A percentile compares a stretch with the other conserved stretches of the same genome.
phyloP scores from a whole-genome alignment of 2,888 invertebrate genomes.

The Harmothoe impar region DNA sequence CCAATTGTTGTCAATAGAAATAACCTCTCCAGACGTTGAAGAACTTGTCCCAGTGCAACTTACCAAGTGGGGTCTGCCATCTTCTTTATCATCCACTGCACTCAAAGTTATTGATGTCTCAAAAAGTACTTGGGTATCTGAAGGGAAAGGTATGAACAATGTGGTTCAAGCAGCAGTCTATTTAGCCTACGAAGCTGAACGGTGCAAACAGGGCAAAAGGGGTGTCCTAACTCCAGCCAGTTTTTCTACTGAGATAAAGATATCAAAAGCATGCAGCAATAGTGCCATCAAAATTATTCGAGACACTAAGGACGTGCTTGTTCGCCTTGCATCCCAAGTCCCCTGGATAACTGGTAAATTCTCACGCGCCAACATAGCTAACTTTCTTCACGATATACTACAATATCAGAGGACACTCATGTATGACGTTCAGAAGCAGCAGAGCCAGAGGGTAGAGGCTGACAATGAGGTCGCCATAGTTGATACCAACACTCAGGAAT shows the following conservation, averaged over 20 bases:
- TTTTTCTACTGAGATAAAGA: background rate
- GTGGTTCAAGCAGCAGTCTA: background rate
- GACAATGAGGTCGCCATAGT: background rate
- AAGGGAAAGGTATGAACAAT: background rate
- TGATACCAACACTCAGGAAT: background rate
- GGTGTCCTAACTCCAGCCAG: background rate
- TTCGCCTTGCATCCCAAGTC: background rate
- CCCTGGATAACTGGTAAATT: background rate
- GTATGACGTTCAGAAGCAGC: background rate
- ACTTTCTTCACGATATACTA: background rate
- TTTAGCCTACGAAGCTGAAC: background rate
- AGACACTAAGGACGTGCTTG: background rate
- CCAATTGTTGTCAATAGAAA: background rate
- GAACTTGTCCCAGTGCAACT: slow-evolving; percentile 8
- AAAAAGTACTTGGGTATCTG: background rate
- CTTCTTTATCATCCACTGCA: background rate
- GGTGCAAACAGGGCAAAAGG: background rate
- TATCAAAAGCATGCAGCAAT: background rate
- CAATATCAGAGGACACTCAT: background rate
- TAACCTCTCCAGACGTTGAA: background rate
- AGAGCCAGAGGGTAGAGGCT: background rate
- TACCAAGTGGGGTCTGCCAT: background rate
- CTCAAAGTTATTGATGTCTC: background rate
- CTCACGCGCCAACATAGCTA: background rate
- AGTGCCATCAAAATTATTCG: background rate